Evolutionary conservation across 2,113 vertebrate species (phyloP).

Genomic region (Eulacestoma nigropectus): DNA sequence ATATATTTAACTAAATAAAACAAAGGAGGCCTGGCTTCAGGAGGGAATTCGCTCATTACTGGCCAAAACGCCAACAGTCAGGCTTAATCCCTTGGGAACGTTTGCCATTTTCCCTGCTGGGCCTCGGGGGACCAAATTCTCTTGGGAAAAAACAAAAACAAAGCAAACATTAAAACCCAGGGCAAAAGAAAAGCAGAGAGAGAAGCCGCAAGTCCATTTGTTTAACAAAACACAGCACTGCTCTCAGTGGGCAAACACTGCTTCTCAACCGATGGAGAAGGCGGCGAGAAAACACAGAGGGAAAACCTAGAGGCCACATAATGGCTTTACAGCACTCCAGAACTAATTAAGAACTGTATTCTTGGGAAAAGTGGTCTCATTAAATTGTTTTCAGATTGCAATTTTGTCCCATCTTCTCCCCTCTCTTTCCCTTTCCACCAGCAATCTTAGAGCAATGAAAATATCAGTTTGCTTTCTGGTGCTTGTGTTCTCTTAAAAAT

Average conservation of each 20-base stretch:
- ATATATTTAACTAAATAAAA: not conserved
- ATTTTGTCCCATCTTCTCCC: conserved; percentile 7
- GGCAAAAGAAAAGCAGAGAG: not conserved
- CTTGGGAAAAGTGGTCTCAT: not conserved
- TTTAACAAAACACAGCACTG: not conserved
- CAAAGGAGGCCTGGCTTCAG: not conserved
- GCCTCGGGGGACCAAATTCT: not conserved
- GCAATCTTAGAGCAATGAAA: conserved; percentile 4
- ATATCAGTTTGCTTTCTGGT: conserved; percentile 35
- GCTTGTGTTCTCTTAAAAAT: conserved; percentile 43
- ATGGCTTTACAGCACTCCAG: not conserved
- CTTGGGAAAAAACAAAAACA: not conserved
- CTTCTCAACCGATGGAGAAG: not conserved
- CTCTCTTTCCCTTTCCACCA: not conserved
- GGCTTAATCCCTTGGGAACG: not conserved
- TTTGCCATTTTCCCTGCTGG: not conserved
- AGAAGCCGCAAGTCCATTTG: not conserved
- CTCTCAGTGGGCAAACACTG: not conserved
- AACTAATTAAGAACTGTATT: conserved; percentile 28
- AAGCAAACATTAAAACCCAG: not conserved
- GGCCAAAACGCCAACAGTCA: not conserved
- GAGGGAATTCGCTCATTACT: not conserved
- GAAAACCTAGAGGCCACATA: not conserved
- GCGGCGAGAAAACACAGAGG: accelerated
- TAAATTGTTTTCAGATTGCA: conserved; percentile 9